A percentile compares a stretch with the other conserved stretches of the same genome.
These are phyloP conservation scores for Corythornis cristatus DNA, from an alignment of 2,113 vertebrate genomes.

Conservation along the genomic window DNA sequence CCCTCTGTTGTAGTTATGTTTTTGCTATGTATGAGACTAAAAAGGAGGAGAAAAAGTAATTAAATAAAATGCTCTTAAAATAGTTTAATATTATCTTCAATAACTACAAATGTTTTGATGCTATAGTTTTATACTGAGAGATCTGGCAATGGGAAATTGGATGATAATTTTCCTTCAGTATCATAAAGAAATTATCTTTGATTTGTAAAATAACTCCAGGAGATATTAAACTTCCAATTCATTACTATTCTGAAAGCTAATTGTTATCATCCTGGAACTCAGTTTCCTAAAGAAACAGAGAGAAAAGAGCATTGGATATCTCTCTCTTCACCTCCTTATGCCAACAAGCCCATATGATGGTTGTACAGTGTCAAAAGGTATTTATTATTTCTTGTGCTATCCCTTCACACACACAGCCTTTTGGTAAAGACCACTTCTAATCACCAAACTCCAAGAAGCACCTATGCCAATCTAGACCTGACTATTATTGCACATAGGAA, in stretches of 20 bases:
- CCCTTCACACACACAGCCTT: neutral
- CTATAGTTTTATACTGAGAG: neutral
- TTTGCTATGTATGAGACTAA: neutral
- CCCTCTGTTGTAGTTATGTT: neutral
- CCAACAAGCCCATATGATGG: neutral
- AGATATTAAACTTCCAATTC: neutral
- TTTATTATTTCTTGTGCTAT: neutral
- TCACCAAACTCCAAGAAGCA: neutral
- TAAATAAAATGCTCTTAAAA: neutral
- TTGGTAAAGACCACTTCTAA: neutral
- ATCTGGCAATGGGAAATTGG: neutral
- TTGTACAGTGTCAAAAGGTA: neutral
- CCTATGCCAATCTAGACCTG: neutral
- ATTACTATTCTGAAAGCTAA: neutral
- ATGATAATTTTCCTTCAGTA: neutral
- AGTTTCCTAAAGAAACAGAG: neutral
- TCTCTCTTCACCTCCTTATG: neutral
- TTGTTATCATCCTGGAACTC: neutral
- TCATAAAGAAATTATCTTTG: neutral
- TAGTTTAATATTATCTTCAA: neutral
- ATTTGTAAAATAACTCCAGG: neutral
- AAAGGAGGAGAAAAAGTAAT: neutral
- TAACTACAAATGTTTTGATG: neutral
- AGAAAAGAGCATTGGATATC: neutral
- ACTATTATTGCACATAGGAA: neutral